Percentiles rank a stretch among this genome's conserved stretches.
phyloP scores from a whole-genome alignment of 2,113 vertebrate species.

The Gallinago media region DNA sequence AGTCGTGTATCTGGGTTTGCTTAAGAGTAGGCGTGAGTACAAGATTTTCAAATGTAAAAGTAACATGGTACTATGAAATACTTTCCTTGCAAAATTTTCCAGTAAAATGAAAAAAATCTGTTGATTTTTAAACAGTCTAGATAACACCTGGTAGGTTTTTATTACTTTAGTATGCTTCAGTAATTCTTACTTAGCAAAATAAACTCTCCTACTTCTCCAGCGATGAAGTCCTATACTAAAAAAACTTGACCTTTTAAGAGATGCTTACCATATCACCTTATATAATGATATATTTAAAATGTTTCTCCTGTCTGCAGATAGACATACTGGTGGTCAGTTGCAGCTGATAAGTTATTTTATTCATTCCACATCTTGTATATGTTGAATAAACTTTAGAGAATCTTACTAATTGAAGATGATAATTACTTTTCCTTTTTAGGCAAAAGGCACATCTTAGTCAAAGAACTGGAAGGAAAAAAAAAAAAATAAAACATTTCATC shows the following conservation, averaged over 20 bases:
- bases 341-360: not conserved
- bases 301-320: not conserved
- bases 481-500: not conserved
- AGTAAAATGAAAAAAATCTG: not conserved
- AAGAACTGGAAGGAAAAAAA: not conserved
- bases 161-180: not conserved
- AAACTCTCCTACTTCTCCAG: not conserved
- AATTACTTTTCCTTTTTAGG: not conserved
- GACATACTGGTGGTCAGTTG: not conserved
- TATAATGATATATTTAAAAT: not conserved
- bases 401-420: not conserved
- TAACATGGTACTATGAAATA: not conserved
- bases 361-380: not conserved
- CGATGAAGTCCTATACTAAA: not conserved
- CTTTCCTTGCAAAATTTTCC: not conserved
- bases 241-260: not conserved
- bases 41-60: not conserved
- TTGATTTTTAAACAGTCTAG: not conserved
- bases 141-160: not conserved
- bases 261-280: not conserved
- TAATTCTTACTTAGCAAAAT: not conserved
- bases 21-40: not conserved
- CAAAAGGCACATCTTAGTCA: not conserved
- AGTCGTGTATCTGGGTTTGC: accelerated
- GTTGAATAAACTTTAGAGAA: not conserved